Evolutionary conservation across 2,113 vertebrate genomes (phyloP).

Genomic region (Erythrolamprus reginae): DNA sequence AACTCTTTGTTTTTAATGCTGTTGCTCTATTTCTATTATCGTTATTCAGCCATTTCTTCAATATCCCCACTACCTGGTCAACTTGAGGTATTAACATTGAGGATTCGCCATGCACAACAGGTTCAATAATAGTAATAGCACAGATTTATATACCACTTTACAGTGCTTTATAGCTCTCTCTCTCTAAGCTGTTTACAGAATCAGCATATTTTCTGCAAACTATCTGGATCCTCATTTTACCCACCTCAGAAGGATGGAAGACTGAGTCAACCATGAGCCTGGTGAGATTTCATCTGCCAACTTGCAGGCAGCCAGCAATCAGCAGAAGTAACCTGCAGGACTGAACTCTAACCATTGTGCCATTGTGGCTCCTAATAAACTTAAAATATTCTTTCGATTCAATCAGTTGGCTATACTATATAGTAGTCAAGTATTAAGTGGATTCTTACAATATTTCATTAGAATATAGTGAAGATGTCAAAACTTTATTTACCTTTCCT

Average conservation of each 20-base stretch:
- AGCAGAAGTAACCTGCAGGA: no score
- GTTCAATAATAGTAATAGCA: background rate
- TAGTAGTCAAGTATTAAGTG: background rate
- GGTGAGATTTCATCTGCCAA: no score
- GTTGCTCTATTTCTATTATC: background rate
- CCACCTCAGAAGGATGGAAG: no score
- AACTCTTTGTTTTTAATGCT: background rate
- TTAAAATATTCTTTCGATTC: background rate
- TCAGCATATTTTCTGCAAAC: no score
- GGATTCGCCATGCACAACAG: background rate
- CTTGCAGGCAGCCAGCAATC: no score
- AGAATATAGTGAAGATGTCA: background rate
- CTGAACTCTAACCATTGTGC: no score
- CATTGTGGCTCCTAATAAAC: no score
- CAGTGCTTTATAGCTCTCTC: no score
- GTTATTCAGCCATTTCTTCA: background rate
- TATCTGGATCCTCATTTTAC: no score
- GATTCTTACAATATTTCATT: background rate
- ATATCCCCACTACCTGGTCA: background rate
- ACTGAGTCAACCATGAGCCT: no score
- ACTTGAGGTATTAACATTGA: background rate
- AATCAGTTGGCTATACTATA: background rate
- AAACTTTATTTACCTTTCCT: conserved; percentile 75
- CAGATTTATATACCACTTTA: no score
- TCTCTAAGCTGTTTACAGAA: no score